Evolutionary conservation across 2,797 vertebrate genomes (phyloP).

Genomic region (Etheostoma perlongum): DNA sequence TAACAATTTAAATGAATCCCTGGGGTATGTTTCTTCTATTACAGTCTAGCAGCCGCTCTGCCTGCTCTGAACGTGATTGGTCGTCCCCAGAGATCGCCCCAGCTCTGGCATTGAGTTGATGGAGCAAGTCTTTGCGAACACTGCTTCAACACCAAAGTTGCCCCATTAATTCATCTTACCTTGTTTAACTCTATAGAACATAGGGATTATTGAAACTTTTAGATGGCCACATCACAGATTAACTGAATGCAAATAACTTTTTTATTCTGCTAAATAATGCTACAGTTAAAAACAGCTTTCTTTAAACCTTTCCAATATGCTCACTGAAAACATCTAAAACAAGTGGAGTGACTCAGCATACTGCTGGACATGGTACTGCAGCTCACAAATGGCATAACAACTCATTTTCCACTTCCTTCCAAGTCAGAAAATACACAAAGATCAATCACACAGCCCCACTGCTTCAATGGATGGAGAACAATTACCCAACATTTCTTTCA

Average conservation of each 20-base stretch:
- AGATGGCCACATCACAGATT: constrained; percentile 9
- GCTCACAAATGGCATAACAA: constrained; percentile 53
- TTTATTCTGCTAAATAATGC: constrained; percentile 17
- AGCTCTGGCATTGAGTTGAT: constrained; percentile 27
- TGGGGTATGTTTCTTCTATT: constrained; percentile 51
- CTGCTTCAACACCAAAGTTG: constrained; percentile 30
- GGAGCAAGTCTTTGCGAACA: constrained; percentile 25
- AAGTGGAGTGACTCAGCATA: constrained; percentile 34
- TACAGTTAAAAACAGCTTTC: constrained; percentile 21
- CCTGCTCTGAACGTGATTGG: constrained; percentile 46
- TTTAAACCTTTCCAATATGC: constrained; percentile 21
- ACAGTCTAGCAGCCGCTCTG: constrained; percentile 38
- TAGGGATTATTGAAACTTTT: constrained; percentile 30
- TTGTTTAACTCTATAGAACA: constrained; percentile 39
- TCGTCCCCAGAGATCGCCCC: constrained; percentile 50
- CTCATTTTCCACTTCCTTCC: constrained; percentile 47
- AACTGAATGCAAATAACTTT: not conserved
- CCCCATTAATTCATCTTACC: constrained; percentile 42
- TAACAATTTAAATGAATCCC: constrained; percentile 43
- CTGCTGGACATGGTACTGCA: constrained; percentile 35
- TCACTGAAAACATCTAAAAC: constrained; percentile 33
- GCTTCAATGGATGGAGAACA: constrained; percentile 28
- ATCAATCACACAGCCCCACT: constrained; percentile 31
- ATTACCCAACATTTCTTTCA: constrained; percentile 17
- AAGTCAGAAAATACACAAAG: constrained; percentile 34